A percentile compares a stretch with the other conserved stretches of the same genome.
These are phyloP conservation scores for Trigoniulus corallinus DNA, from an alignment of 1,140 invertebrate genomes.

Conservation along the genomic window DNA sequence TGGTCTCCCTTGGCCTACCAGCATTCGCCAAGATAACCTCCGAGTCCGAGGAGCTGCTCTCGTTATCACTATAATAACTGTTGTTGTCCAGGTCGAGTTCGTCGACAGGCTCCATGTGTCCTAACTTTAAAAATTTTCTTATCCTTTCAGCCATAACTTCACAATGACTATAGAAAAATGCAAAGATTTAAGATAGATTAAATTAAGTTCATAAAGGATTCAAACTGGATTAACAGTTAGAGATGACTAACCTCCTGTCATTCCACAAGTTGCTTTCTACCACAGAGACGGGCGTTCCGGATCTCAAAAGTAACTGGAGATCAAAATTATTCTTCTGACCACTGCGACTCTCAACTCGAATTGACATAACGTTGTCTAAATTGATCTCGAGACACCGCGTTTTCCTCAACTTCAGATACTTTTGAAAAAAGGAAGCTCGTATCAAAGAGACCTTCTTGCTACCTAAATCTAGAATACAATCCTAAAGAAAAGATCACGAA, in stretches of 20 bases:
- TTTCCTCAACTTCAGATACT: not conserved
- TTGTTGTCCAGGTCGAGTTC: no score
- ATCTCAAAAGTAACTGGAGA: not conserved
- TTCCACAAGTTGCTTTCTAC: not conserved
- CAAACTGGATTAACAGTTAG: not conserved
- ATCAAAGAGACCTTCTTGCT: not conserved
- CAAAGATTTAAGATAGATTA: not conserved
- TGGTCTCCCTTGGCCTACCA: no score
- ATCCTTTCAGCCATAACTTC: constrained; percentile 5
- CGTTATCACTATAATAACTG: no score
- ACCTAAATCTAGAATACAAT: not conserved
- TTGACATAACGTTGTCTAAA: not conserved
- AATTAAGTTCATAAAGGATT: not conserved
- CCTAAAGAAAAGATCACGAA: constrained; percentile 1
- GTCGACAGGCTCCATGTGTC: constrained; percentile 4
- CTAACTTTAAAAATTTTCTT: not conserved
- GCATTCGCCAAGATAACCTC: no score
- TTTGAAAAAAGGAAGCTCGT: not conserved
- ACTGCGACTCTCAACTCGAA: not conserved
- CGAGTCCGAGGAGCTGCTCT: no score
- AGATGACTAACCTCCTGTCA: not conserved
- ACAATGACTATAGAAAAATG: not conserved
- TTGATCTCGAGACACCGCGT: not conserved
- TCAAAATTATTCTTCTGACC: not conserved
- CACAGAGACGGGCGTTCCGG: not conserved